phyloP scores from a whole-genome alignment of 2,888 invertebrate genomes.

The Lasioglossum malachurum region DNA sequence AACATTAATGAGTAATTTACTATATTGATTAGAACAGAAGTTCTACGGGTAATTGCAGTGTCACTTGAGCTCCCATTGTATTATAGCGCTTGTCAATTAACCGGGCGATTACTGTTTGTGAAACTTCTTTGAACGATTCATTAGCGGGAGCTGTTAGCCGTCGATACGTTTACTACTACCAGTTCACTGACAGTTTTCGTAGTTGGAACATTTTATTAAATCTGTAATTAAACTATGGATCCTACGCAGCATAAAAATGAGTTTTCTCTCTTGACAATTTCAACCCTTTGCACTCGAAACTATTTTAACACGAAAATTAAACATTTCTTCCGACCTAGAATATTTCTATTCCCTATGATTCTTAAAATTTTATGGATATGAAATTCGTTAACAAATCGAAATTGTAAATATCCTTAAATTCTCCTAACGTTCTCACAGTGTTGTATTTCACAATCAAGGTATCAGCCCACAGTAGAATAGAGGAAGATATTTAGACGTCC shows the following conservation, averaged over 20 bases:
- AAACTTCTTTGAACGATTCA: constrained; percentile 12
- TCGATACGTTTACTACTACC: background rate
- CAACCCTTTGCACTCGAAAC: too few species aligned
- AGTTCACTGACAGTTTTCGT: background rate
- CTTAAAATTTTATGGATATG: too few species aligned
- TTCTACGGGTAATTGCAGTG: background rate
- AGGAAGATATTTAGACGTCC: background rate
- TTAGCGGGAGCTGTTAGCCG: background rate
- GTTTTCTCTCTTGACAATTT: background rate
- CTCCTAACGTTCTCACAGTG: background rate
- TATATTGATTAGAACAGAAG: background rate
- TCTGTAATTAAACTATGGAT: background rate
- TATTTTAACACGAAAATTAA: too few species aligned
- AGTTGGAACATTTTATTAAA: background rate
- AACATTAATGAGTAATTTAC: background rate
- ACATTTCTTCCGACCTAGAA: too few species aligned
- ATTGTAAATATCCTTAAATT: background rate
- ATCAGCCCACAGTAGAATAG: background rate
- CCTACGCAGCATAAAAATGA: background rate
- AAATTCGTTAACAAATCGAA: background rate
- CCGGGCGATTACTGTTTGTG: constrained; percentile 13
- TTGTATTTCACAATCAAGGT: too few species aligned
- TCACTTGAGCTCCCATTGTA: background rate
- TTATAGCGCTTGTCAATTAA: background rate
- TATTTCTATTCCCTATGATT: too few species aligned